Evolutionary conservation across 2,113 vertebrate genomes (phyloP).

Genomic region (Lathamus discolor): DNA sequence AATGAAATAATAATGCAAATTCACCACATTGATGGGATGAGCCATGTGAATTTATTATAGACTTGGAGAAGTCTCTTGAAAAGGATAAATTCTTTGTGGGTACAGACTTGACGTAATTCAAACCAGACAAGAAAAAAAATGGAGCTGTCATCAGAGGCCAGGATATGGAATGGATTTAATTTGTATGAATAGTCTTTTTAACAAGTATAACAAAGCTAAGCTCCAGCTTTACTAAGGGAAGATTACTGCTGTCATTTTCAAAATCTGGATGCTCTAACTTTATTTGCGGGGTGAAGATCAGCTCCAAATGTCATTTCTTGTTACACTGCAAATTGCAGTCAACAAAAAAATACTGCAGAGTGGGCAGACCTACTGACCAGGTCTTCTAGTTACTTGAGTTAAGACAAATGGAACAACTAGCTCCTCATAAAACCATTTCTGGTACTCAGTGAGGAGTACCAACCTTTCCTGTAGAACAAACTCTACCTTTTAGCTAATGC

Average conservation of each 20-base stretch:
- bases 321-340: background rate
- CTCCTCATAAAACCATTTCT: slow-evolving; percentile 11
- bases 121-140: slow-evolving; percentile 77
- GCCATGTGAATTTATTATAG: slow-evolving; percentile 79
- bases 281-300: slow-evolving; percentile 57
- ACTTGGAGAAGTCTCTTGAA: slow-evolving; percentile 77
- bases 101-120: slow-evolving; percentile 77
- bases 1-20: slow-evolving; percentile 86
- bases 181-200: slow-evolving; percentile 82
- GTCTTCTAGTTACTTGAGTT: slow-evolving; percentile 43
- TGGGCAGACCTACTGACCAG: background rate
- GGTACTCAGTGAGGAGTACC: background rate
- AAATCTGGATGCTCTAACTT: slow-evolving; percentile 71
- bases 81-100: slow-evolving; percentile 79
- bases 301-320: slow-evolving; percentile 50
- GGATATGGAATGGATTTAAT: slow-evolving; percentile 77
- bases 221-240: slow-evolving; percentile 65
- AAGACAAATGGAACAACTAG: slow-evolving; percentile 45
- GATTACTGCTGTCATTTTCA: slow-evolving; percentile 72
- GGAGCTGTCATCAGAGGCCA: slow-evolving; percentile 75
- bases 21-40: slow-evolving; percentile 75
- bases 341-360: background rate
- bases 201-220: slow-evolving; percentile 75
- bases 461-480: slow-evolving; percentile 33
- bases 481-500: slow-evolving; percentile 3